Base-by-base conservation (phyloP, 1,140 invertebrate genomes). In the Drosophila kepulauana region DNA sequence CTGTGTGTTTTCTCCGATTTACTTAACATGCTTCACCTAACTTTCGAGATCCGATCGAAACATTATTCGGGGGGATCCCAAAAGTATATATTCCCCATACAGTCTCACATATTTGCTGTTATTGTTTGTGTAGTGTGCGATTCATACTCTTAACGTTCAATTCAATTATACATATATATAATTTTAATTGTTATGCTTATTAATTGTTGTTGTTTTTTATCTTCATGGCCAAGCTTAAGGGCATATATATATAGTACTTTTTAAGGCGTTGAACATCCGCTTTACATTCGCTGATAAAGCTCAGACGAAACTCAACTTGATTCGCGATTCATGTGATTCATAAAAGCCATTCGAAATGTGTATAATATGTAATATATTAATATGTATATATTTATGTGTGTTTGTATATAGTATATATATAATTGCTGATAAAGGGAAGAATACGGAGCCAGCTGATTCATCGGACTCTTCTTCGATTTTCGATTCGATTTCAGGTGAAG, bases 101-200 rank as follows among this genome's bases (percentile, higher is more conserved):
- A 88, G 85, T 88, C 85, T 88, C 85, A 89, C 85, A 90, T 81
- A 85, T 88, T 88, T 85, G 78, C 85, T 73, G 78, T 89, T 89
- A 87, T 79, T 79, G 67, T 78, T 25, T 69, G 54, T 78, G 70
- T 38, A 75, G 35, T 8, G 35, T 38, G 6, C 20, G 20, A 25
- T 68, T 45, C 28, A 61, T 51, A 51, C 49, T 28, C 20, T 25
- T 54, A 54, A 54, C 48, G 20, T 57, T 71, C 38, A 30, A 61
- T 38, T 38, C 35, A 38, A 38, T 38, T 38, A 8, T 61, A 61
- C 25, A 69, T 35, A 57, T 15, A 72, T 20, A 54, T 2, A 49
- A 38, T 30, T 54, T 45, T 43, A 35, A 57, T 41, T 51, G 45
- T 38, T 8, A 46, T 69, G 56, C 10, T 20, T 63, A 38, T 38